phyloP scores from a whole-genome alignment of 2,888 invertebrate genomes.

The Spialia ferax region DNA sequence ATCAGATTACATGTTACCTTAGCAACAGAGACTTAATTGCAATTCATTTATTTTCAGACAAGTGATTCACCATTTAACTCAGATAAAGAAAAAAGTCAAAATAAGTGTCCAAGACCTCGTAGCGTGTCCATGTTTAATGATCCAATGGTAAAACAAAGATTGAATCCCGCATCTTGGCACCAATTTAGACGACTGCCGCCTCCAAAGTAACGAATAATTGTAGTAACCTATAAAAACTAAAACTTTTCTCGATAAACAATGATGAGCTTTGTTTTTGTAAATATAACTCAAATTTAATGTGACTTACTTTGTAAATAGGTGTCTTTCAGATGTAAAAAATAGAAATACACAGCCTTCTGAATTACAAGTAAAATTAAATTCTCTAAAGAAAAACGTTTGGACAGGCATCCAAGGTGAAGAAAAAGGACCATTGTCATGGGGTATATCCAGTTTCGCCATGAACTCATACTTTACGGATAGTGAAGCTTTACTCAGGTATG shows the following conservation, averaged over 20 bases:
- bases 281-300: not conserved
- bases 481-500: conserved; percentile 86
- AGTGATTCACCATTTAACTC: conserved; percentile 81
- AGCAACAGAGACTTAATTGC: not conserved
- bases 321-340: conserved; percentile 72
- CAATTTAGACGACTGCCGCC: conserved; percentile 78
- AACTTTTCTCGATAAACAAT: not conserved
- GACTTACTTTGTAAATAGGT: conserved; percentile 56
- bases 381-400: conserved; percentile 92
- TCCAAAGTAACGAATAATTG: conserved; percentile 66
- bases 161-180: conserved; percentile 83
- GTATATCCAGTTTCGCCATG: conserved; percentile 86
- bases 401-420: conserved; percentile 86
- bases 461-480: conserved; percentile 85
- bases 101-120: conserved; percentile 71
- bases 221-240: not conserved
- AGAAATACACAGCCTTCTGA: conserved; percentile 84
- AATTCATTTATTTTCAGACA: conserved; percentile 61
- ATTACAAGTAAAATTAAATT: conserved; percentile 89
- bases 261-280: not conserved
- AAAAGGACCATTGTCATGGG: conserved; percentile 89
- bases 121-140: conserved; percentile 82
- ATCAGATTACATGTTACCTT: not conserved
- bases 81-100: conserved; percentile 71
- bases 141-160: conserved; percentile 69